A percentile compares a stretch with the other conserved stretches of the same genome.
phyloP scores from a whole-genome alignment of 2,888 invertebrate species.

The Scaptomyza cyrtandrae region DNA sequence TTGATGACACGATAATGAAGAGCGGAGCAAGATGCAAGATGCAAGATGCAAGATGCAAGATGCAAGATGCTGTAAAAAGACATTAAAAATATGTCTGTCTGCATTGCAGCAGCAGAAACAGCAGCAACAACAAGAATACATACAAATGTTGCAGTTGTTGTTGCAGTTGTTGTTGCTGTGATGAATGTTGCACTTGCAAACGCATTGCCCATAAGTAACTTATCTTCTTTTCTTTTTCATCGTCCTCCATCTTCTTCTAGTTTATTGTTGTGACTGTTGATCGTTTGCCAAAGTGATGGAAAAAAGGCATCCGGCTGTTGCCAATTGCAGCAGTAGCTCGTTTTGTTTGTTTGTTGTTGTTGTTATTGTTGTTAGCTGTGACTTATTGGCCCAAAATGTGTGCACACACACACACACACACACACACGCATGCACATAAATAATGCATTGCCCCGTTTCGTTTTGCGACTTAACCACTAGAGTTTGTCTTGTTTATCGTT shows the following conservation, averaged over 20 bases:
- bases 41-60: conserved; percentile 24
- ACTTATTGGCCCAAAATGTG: conserved; percentile 74
- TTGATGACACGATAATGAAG: conserved; percentile 56
- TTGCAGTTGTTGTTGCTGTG: conserved; percentile 15
- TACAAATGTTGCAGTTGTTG: background rate
- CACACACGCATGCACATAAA: conserved; percentile 39
- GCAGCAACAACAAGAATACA: conserved; percentile 44
- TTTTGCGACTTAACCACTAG: conserved; percentile 28
- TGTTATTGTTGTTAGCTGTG: conserved; percentile 58
- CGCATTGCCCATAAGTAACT: conserved; percentile 53
- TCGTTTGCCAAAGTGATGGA: conserved; percentile 66
- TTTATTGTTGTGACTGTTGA: conserved; percentile 47
- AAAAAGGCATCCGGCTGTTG: conserved; percentile 71
- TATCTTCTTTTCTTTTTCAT: conserved; percentile 12
- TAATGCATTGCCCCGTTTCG: conserved; percentile 60
- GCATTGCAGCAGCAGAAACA: conserved; percentile 64
- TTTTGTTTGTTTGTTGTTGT: conserved; percentile 52
- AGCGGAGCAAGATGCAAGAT: conserved; percentile 25
- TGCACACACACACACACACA: conserved; percentile 32
- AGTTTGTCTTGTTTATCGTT: conserved; percentile 58
- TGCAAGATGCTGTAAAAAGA: conserved; percentile 52
- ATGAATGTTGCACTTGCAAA: conserved; percentile 55
- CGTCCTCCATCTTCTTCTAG: conserved; percentile 19
- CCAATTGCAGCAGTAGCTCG: conserved; percentile 67
- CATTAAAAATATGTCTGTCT: conserved; percentile 73